Evolutionary conservation across 2,888 invertebrate species (phyloP).

Genomic region (Eupeodes latifasciatus): DNA sequence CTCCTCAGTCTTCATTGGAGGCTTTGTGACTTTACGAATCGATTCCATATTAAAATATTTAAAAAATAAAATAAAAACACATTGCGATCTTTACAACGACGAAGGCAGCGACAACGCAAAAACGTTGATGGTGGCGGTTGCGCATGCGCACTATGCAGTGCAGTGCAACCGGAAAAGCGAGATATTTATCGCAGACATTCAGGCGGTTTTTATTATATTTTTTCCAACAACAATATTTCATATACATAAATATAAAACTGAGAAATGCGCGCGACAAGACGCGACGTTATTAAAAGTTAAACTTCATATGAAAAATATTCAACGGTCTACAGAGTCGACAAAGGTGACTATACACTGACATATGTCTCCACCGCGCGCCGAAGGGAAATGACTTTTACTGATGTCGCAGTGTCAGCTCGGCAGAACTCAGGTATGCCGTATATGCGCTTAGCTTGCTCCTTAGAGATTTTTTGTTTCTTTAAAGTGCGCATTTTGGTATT

Average conservation of each 20-base stretch:
- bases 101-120: not conserved
- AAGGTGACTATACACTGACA: not conserved
- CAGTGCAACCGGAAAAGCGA: constrained; percentile 64
- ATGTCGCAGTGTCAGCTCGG: not conserved
- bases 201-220: constrained; percentile 38
- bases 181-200: constrained; percentile 67
- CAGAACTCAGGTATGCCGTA: not conserved
- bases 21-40: constrained; percentile 32
- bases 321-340: not conserved
- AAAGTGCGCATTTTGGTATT: constrained; percentile 6
- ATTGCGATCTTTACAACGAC: not conserved
- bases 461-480: not conserved
- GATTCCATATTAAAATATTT: not conserved
- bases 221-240: constrained; percentile 5
- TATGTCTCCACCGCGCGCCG: no score
- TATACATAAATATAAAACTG: constrained; percentile 1
- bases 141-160: not conserved
- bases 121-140: not conserved
- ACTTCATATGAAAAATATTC: constrained; percentile 11
- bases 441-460: not conserved
- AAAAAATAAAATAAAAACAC: not conserved
- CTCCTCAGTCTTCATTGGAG: constrained; percentile 30
- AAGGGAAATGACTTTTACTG: constrained; percentile 52
- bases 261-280: constrained; percentile 22
- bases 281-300: constrained; percentile 50